Conservation (phyloP, 2,113 vertebrate genomes). For the Phyllostomus discolor region DNA sequence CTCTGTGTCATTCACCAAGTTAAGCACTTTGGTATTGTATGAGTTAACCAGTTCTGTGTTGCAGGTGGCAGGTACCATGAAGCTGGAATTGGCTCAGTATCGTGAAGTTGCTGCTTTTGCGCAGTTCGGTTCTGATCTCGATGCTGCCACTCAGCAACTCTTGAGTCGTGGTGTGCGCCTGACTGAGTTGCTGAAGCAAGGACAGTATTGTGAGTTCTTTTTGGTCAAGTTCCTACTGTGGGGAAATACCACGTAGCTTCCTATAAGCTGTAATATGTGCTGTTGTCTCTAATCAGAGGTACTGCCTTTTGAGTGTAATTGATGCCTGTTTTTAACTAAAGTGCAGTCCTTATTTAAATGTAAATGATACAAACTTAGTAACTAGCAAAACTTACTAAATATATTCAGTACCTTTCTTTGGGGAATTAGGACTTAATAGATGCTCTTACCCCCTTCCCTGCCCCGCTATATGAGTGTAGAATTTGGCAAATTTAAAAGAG, state of each 20-base stretch:
- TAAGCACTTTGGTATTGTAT: background rate
- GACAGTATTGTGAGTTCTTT: slow-evolving; percentile 92
- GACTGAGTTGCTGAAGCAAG: slow-evolving; percentile 96
- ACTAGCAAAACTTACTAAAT: background rate
- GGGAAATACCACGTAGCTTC: background rate
- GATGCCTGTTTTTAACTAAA: background rate
- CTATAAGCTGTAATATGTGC: rapidly evolving
- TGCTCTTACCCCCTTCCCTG: background rate
- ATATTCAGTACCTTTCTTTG: background rate
- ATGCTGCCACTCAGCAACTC: slow-evolving; percentile 96
- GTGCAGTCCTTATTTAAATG: background rate
- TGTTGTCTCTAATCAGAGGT: background rate
- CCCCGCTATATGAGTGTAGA: background rate
- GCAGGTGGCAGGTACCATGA: slow-evolving; percentile 98
- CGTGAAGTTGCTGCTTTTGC: slow-evolving; percentile 98
- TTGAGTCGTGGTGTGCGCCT: slow-evolving; percentile 95
- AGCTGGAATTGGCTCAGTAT: slow-evolving; percentile 97
- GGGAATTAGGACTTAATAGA: background rate
- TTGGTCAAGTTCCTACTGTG: background rate
- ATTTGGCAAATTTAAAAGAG: background rate
- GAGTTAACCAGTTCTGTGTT: background rate
- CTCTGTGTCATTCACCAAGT: background rate
- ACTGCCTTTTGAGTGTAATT: background rate
- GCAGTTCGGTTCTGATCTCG: slow-evolving; percentile 97
- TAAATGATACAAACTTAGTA: background rate